A percentile compares a stretch with the other conserved stretches of the same genome.
Conservation (phyloP, 2,113 vertebrate genomes). For the Thalassarche chlororhynchos region DNA sequence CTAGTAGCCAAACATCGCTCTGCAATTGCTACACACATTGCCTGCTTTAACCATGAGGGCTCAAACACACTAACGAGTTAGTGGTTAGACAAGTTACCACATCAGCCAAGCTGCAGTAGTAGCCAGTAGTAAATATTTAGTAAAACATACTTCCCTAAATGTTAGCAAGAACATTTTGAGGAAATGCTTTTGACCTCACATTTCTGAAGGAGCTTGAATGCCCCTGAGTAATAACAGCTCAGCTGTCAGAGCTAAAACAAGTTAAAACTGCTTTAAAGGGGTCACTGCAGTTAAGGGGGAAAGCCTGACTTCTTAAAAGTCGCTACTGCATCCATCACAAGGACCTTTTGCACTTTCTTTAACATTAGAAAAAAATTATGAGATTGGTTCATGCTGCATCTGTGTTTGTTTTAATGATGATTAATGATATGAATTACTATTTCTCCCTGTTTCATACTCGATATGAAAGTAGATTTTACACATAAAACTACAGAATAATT, state of each 20-base stretch:
- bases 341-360: background rate
- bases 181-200: background rate
- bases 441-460: background rate
- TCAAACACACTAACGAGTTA: rapidly evolving
- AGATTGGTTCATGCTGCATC: background rate
- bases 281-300: background rate
- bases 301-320: background rate
- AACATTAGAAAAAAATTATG: background rate
- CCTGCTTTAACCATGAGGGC: background rate
- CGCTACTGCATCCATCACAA: background rate
- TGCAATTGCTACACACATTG: background rate
- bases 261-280: background rate
- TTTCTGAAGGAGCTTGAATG: background rate
- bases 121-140: background rate
- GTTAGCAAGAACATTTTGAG: background rate
- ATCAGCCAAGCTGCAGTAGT: background rate
- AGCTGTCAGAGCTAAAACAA: background rate
- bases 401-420: background rate
- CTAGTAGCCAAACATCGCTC: background rate
- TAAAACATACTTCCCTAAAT: background rate
- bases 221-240: background rate
- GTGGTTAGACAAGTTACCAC: background rate
- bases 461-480: background rate
- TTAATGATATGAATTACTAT: background rate
- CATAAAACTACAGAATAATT: background rate